These are phyloP conservation scores for Serripes groenlandicus DNA, from an alignment of 2,888 invertebrate species.

Conservation along the genomic window DNA sequence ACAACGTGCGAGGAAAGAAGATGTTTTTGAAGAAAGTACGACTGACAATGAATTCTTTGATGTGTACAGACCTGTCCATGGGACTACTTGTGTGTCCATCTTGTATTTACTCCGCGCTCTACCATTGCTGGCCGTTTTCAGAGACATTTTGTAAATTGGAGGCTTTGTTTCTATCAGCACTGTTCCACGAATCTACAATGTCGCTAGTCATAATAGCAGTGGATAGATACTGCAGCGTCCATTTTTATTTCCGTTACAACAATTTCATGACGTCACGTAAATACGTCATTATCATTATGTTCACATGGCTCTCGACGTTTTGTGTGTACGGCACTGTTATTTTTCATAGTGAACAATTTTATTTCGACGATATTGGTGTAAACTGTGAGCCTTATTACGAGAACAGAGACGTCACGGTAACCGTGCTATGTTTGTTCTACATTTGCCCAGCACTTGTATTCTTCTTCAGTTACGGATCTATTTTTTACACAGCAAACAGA, in stretches of 20 bases:
- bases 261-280: conserved; percentile 61
- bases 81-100: conserved; percentile 66
- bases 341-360: conserved; percentile 64
- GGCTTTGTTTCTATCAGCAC: conserved; percentile 66
- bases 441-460: conserved; percentile 61
- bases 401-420: conserved; percentile 60
- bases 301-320: conserved; percentile 63
- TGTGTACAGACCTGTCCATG: conserved; percentile 68
- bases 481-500: conserved; percentile 50
- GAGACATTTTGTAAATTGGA: conserved; percentile 66
- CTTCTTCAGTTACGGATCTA: conserved; percentile 65
- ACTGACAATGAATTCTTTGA: conserved; percentile 68
- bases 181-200: conserved; percentile 71
- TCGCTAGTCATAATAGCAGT: conserved; percentile 68
- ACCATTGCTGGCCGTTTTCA: conserved; percentile 71
- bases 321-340: conserved; percentile 62
- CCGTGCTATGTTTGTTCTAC: conserved; percentile 66
- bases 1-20: conserved; percentile 44
- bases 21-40: conserved; percentile 62
- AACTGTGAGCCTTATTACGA: conserved; percentile 70
- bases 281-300: conserved; percentile 52
- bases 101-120: conserved; percentile 65
- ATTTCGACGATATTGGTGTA: conserved; percentile 67
- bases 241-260: conserved; percentile 54
- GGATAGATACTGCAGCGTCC: conserved; percentile 65